Conservation (phyloP, 2,113 vertebrate genomes). For the Dunckerocampus dactyliophorus region DNA sequence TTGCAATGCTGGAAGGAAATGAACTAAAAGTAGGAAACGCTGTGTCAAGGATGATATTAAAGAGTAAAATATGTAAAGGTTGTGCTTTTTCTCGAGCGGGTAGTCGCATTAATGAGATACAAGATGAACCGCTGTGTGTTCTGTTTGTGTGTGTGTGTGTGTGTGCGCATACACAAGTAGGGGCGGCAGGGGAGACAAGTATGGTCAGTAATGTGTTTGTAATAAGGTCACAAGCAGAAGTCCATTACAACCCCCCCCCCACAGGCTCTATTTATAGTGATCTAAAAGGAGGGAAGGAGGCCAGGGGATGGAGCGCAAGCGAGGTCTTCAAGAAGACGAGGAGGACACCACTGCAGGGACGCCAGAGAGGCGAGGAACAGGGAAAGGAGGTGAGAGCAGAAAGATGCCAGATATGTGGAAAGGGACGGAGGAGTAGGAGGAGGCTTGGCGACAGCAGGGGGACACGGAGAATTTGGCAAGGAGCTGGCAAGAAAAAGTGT, state of each 20-base stretch:
- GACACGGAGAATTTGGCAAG: slow-evolving; percentile 16
- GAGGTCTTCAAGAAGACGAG: slow-evolving; percentile 17
- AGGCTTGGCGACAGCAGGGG: slow-evolving; percentile 7
- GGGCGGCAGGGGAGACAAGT: slow-evolving; percentile 18
- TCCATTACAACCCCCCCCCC: slow-evolving; percentile 57
- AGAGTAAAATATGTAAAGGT: neutral
- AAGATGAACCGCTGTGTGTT: neutral
- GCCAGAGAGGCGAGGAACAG: slow-evolving; percentile 24
- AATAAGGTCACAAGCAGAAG: slow-evolving; percentile 64
- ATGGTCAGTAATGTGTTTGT: slow-evolving; percentile 59
- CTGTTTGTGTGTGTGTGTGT: slow-evolving; percentile 3
- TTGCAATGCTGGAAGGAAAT: slow-evolving; percentile 6
- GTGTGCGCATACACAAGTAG: neutral
- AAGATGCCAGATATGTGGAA: slow-evolving; percentile 29
- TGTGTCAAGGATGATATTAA: neutral
- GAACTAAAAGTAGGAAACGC: slow-evolving; percentile 3
- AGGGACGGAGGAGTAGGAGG: slow-evolving; percentile 4
- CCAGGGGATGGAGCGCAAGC: slow-evolving; percentile 17
- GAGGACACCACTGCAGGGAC: slow-evolving; percentile 22
- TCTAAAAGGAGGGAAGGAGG: slow-evolving; percentile 20
- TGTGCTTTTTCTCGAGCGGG: neutral
- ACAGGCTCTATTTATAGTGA: slow-evolving; percentile 60
- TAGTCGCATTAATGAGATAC: neutral
- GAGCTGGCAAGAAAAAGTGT: slow-evolving; percentile 16
- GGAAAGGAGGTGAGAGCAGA: slow-evolving; percentile 34